phyloP scores from a whole-genome alignment of 2,797 vertebrate species.

The Xenopus petersii region DNA sequence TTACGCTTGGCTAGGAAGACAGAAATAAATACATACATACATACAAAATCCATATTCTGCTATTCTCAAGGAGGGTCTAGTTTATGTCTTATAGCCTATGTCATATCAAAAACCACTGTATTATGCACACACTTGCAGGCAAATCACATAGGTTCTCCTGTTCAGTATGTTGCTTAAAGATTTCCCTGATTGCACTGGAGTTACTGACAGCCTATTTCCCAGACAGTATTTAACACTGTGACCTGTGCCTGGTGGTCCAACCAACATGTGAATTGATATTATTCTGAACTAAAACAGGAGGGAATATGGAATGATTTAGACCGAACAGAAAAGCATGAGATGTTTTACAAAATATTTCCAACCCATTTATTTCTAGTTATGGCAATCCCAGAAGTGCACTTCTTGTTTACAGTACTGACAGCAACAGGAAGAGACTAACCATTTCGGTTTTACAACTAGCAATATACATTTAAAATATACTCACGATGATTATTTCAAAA shows the following conservation, averaged over 20 bases:
- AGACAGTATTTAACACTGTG: constrained; percentile 25
- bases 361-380: constrained; percentile 31
- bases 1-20: no score
- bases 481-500: no score
- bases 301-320: constrained; percentile 28
- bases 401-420: constrained; percentile 22
- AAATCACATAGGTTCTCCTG: no score
- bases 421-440: constrained; percentile 3
- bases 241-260: constrained; percentile 20
- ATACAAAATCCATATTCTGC: no score
- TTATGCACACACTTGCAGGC: no score
- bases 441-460: not conserved
- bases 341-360: constrained; percentile 33
- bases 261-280: constrained; percentile 22
- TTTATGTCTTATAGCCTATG: no score
- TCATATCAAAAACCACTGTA: no score
- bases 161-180: no score
- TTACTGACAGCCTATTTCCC: constrained; percentile 32
- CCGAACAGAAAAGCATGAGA: not conserved
- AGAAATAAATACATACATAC: no score
- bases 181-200: no score
- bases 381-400: constrained; percentile 34
- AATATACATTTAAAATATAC: not conserved
- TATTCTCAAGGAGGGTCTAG: no score
- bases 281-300: constrained; percentile 12